A percentile compares a stretch with the other conserved stretches of the same genome.
phyloP scores from a whole-genome alignment of 1,140 invertebrate genomes.

The Drosophila carrolli region DNA sequence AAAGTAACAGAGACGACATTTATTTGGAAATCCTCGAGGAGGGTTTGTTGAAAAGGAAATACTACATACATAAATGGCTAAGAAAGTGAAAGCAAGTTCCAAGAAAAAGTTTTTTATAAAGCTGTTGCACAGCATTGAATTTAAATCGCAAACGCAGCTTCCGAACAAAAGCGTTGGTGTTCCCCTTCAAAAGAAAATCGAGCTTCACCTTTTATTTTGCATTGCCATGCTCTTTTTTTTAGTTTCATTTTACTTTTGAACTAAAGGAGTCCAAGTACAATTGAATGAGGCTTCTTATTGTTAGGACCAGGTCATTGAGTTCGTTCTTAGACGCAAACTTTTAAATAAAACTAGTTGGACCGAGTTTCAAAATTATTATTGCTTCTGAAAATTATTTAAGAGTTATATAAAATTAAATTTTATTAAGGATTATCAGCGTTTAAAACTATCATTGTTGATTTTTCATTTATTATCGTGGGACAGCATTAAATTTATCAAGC shows the following conservation, averaged over 20 bases:
- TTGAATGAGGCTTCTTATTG: conserved; percentile 26
- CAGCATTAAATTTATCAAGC: too few species aligned
- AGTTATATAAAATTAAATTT: too few species aligned
- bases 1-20: conserved; percentile 10
- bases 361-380: neutral
- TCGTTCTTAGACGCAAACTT: neutral
- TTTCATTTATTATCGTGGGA: too few species aligned
- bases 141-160: conserved; percentile 12
- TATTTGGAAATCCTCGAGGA: conserved; percentile 1
- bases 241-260: conserved; percentile 1
- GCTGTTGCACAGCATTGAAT: conserved; percentile 3
- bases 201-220: neutral
- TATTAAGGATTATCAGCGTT: too few species aligned
- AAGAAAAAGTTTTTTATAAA: neutral
- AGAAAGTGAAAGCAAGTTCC: neutral
- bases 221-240: neutral
- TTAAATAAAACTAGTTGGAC: neutral
- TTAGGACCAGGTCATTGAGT: conserved; percentile 7
- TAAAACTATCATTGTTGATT: too few species aligned
- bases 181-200: neutral
- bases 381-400: neutral
- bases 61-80: neutral
- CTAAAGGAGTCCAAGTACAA: conserved; percentile 8
- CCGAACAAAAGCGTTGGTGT: neutral
- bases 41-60: neutral